Percentiles rank a stretch among this genome's conserved stretches.
Evolutionary conservation across 1,140 invertebrate species (phyloP).

Genomic region (Colletes latitarsis): DNA sequence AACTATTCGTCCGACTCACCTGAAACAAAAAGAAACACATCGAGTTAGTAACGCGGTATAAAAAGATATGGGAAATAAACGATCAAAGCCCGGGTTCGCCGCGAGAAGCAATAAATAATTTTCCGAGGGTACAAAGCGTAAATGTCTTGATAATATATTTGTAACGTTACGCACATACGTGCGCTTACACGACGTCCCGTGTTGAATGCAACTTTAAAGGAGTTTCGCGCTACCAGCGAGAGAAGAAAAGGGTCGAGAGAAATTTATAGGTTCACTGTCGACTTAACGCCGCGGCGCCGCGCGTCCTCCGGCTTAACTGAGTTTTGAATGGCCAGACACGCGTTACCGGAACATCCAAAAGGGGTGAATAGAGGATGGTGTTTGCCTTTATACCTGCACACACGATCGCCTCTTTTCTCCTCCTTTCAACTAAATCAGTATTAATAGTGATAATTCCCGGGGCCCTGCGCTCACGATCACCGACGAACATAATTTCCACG

Average conservation of each 20-base stretch:
- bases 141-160: neutral
- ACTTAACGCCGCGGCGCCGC: slow-evolving; percentile 20
- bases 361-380: neutral
- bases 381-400: slow-evolving; percentile 45
- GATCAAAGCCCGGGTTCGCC: neutral
- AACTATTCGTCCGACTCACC: too few relatives aligned
- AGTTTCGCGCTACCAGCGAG: neutral
- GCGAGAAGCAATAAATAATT: slow-evolving; percentile 20
- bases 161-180: slow-evolving; percentile 17
- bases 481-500: slow-evolving; percentile 20
- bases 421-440: slow-evolving; percentile 42
- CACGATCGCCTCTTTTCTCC: slow-evolving; percentile 19
- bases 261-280: slow-evolving; percentile 41
- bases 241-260: neutral
- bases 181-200: neutral
- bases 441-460: slow-evolving; percentile 22
- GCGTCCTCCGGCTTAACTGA: slow-evolving; percentile 11
- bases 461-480: neutral
- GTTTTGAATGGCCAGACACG: slow-evolving; percentile 30
- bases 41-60: too few relatives aligned
- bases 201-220: slow-evolving; percentile 43
- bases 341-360: slow-evolving; percentile 22
- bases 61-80: too few relatives aligned
- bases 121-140: neutral
- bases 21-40: too few relatives aligned